Base-by-base conservation (phyloP, 2,113 vertebrate species). In the Chamaea fasciata region DNA sequence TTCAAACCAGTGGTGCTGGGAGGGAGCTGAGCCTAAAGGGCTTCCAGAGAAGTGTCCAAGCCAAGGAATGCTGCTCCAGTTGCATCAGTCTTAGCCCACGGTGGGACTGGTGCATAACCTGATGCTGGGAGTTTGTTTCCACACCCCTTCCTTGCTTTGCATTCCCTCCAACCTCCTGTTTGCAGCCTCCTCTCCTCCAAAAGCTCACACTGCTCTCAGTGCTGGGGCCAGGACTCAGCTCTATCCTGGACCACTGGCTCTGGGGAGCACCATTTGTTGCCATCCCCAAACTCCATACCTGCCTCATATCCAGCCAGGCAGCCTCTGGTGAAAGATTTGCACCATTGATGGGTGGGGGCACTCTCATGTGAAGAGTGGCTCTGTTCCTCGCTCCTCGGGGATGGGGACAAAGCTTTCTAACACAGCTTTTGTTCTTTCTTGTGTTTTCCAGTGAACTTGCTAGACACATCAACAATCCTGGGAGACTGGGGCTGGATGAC, bases 401-500 rank as follows among this genome's bases (percentile, higher is more conserved):
- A 9, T 1, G 10, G 11, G 23, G 15, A 81, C 16, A 44, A 69
- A 91, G 37, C 26, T 71, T 60, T 68, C 52, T 96, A 89, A 97
- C 2, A 3, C 46, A 62, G 17, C 3, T 89, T 95, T 64, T 68
- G 64, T 52, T 97, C 84, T 39, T 52, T 97, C 86, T 39, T 94
- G 31, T 98, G 62, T 98, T 97, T 98, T 98, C 44, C 98, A 99
- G 99, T 99, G 96, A 99, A 99, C 97, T 97, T 99, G 77, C 97
- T 99, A 50, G 99, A 99, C 97, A 99, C 99, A 0, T 98, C 99
- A 22, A 98, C 98, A 4, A 98, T 99, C 96, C 97, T 97, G 0
- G 99, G 99, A 94, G 99, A 99, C 98, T 99, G 99, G 99, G 99
- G 99, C 73, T 99, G 99, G 99, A 98, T 99, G 90, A 98, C 99